phyloP scores from a whole-genome alignment of 2,113 vertebrate species.

The Bubo bubo region DNA sequence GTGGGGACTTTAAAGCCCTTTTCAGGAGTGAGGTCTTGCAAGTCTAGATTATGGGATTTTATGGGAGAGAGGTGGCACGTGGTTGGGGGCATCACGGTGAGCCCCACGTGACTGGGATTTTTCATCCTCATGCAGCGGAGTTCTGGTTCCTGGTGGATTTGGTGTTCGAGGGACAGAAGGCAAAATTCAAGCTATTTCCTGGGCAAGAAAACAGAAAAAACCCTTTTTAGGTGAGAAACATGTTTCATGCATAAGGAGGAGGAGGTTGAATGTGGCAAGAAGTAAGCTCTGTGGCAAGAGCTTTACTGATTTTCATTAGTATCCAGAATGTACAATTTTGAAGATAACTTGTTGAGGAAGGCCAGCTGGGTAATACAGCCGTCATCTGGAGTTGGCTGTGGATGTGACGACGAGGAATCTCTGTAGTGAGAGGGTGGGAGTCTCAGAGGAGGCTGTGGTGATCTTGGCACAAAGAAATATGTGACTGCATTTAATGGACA shows the following conservation, averaged over 20 bases:
- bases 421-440: background rate
- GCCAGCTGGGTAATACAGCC: background rate
- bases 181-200: constrained; percentile 94
- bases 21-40: background rate
- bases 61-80: rapidly evolving
- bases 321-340: background rate
- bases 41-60: background rate
- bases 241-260: background rate
- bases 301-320: background rate
- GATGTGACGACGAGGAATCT: background rate
- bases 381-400: background rate
- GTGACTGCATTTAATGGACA: background rate
- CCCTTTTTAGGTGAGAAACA: constrained; percentile 86
- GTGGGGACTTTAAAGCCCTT: background rate
- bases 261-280: background rate
- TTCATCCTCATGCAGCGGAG: constrained; percentile 75
- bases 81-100: background rate
- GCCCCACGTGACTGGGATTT: background rate
- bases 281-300: background rate
- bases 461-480: background rate
- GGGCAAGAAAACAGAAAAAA: constrained; percentile 95
- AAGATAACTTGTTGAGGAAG: background rate
- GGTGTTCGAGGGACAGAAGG: constrained; percentile 95
- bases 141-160: constrained; percentile 95
- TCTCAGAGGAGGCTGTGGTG: background rate